Percentiles rank a stretch among this genome's conserved stretches.
These are phyloP conservation scores for Drosophila prostipennis DNA, from an alignment of 2,888 invertebrate genomes.

Conservation along the genomic window DNA sequence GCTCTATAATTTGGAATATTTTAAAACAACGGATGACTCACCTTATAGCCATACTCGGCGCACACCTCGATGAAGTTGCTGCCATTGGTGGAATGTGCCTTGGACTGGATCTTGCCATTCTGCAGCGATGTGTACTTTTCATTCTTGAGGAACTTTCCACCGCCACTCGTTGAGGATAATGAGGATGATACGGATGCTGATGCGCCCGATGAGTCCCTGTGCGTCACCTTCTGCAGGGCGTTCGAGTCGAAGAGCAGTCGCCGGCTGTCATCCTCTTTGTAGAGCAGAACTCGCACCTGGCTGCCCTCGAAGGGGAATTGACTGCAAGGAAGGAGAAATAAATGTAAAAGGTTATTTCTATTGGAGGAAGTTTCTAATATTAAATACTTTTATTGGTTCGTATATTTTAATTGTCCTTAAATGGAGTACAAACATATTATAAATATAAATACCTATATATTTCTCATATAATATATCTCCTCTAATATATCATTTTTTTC, in stretches of 20 bases:
- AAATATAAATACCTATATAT: too few relatives aligned
- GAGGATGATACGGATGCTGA: constrained; percentile 12
- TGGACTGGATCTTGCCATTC: constrained; percentile 69
- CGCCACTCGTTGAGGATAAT: constrained; percentile 17
- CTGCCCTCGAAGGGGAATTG: constrained; percentile 87
- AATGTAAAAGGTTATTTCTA: not conserved
- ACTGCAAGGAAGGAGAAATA: constrained; percentile 60
- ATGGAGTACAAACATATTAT: too few relatives aligned
- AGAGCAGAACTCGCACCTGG: constrained; percentile 92
- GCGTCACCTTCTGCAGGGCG: constrained; percentile 87
- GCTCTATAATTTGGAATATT: too few relatives aligned
- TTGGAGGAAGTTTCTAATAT: not conserved
- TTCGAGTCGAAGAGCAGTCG: constrained; percentile 93
- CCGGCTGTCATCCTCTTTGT: constrained; percentile 93
- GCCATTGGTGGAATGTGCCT: constrained; percentile 73
- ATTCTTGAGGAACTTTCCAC: constrained; percentile 66
- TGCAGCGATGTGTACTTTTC: constrained; percentile 60
- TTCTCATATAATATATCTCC: too few relatives aligned
- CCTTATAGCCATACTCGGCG: constrained; percentile 88
- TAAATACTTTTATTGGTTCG: too few relatives aligned
- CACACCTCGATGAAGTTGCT: constrained; percentile 86
- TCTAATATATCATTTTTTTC: too few relatives aligned
- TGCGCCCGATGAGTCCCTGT: constrained; percentile 71
- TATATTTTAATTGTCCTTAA: too few relatives aligned
- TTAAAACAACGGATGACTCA: too few relatives aligned